Evolutionary conservation across 2,888 invertebrate species (phyloP).

Genomic region (Agapostemon virescens): DNA sequence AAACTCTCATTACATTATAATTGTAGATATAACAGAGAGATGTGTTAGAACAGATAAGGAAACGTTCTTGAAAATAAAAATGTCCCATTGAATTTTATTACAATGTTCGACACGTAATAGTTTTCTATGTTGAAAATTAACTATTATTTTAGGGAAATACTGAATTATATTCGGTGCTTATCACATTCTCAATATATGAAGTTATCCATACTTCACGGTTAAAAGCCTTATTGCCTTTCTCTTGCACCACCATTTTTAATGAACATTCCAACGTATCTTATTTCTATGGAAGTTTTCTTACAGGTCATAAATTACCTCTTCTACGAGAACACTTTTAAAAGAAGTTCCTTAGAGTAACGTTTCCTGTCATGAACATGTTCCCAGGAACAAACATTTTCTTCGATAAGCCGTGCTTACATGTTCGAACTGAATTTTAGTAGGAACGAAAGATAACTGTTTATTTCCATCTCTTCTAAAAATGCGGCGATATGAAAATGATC

Average conservation of each 20-base stretch:
- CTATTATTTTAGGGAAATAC: no score
- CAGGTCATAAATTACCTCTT: background rate
- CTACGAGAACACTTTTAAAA: background rate
- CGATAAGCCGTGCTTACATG: background rate
- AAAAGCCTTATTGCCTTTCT: background rate
- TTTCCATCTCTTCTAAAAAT: background rate
- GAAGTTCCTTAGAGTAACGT: background rate
- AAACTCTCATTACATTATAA: no score
- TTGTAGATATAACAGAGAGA: no score
- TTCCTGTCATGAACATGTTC: background rate
- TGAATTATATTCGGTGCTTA: no score
- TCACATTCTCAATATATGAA: no score
- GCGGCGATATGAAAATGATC: background rate
- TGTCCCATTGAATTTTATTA: no score
- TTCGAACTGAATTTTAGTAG: background rate
- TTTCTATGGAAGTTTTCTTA: background rate
- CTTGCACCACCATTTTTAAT: background rate
- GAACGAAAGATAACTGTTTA: background rate
- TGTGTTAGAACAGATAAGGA: no score
- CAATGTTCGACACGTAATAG: no score
- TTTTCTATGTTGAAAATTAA: no score
- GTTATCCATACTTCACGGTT: no score
- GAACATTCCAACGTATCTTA: background rate
- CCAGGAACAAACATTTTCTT: background rate
- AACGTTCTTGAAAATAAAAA: no score